A percentile compares a stretch with the other conserved stretches of the same genome.
These are phyloP conservation scores for Mesoclemmys tuberculata DNA, from an alignment of 2,113 vertebrate genomes.

Conservation along the genomic window DNA sequence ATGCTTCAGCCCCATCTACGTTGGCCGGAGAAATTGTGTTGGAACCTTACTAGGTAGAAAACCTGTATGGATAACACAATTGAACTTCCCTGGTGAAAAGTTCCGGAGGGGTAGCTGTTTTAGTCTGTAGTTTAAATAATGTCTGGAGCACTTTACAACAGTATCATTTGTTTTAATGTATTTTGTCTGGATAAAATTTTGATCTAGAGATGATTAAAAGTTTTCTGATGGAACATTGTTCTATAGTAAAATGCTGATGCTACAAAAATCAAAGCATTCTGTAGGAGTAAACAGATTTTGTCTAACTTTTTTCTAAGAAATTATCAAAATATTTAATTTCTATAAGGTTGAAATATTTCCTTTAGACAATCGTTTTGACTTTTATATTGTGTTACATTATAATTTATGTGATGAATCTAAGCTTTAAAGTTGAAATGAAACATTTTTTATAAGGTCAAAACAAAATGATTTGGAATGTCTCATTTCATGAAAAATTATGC, in stretches of 20 bases:
- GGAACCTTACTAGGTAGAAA: background rate
- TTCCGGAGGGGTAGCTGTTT: too few species aligned
- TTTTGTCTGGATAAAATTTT: background rate
- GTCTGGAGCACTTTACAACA: background rate
- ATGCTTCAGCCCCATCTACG: slow-evolving; percentile 5
- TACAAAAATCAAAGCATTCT: background rate
- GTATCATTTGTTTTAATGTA: background rate
- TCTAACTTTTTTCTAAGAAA: background rate
- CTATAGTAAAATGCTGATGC: background rate
- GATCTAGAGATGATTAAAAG: background rate
- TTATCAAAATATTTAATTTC: background rate
- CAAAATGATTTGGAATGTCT: background rate
- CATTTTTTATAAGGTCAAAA: background rate
- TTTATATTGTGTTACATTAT: background rate
- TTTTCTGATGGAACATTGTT: background rate
- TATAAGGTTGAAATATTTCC: too few species aligned
- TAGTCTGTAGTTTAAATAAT: background rate
- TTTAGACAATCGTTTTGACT: background rate
- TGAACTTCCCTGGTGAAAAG: too few species aligned
- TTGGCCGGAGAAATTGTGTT: slow-evolving; percentile 51
- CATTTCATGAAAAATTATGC: background rate
- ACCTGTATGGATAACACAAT: background rate
- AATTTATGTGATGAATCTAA: background rate
- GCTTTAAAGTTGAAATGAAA: background rate
- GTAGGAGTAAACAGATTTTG: background rate